phyloP scores from a whole-genome alignment of 2,888 invertebrate genomes.

The Rotaria sp. region DNA sequence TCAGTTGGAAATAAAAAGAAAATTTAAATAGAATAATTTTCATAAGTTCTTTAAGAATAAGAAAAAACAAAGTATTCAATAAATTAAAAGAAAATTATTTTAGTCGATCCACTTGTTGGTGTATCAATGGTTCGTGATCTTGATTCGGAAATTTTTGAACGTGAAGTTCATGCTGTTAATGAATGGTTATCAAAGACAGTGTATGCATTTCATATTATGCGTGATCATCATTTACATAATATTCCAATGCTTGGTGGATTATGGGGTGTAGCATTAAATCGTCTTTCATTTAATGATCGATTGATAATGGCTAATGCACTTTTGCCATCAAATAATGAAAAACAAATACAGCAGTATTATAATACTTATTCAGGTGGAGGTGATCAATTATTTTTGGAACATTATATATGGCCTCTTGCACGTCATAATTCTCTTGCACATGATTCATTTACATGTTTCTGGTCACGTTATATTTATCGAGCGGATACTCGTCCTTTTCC shows the following conservation, averaged over 20 bases:
- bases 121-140: constrained; percentile 32
- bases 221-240: constrained; percentile 32
- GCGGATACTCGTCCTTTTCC: not conserved
- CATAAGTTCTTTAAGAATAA: no score
- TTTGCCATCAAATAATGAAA: constrained; percentile 8
- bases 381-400: constrained; percentile 37
- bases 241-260: not conserved
- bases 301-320: not conserved
- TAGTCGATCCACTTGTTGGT: constrained; percentile 34
- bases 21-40: no score
- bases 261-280: constrained; percentile 30
- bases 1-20: no score
- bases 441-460: constrained; percentile 34
- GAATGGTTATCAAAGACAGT: constrained; percentile 30
- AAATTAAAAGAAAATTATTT: not conserved
- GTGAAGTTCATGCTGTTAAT: constrained; percentile 36
- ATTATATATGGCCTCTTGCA: constrained; percentile 25
- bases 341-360: not conserved
- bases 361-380: not conserved
- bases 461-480: not conserved
- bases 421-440: constrained; percentile 31
- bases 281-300: not conserved
- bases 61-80: no score
- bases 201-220: constrained; percentile 37
- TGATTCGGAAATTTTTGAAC: constrained; percentile 8